These are phyloP conservation scores for Biston stratarius DNA, from an alignment of 2,888 invertebrate genomes.

Conservation along the genomic window DNA sequence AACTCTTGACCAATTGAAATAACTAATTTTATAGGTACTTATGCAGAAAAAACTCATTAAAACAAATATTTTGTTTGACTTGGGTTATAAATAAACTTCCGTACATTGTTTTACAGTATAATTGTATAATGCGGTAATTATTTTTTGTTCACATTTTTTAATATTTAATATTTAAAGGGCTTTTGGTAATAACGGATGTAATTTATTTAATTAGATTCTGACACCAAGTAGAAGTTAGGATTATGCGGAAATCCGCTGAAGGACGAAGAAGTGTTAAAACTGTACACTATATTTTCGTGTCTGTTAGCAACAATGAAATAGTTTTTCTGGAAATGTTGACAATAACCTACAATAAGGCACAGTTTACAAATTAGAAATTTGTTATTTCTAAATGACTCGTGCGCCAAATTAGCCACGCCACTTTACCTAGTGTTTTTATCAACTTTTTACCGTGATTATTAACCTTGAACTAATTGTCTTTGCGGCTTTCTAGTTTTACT, in stretches of 20 bases:
- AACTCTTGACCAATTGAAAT: too few relatives aligned
- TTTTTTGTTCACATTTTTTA: not conserved
- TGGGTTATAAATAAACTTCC: not conserved
- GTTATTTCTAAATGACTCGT: slow-evolving; percentile 66
- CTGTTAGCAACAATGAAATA: not conserved
- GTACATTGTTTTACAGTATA: slow-evolving; percentile 1
- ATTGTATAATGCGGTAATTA: not conserved
- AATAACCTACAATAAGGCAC: slow-evolving; percentile 40
- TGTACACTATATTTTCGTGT: slow-evolving; percentile 28
- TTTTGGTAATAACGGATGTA: not conserved
- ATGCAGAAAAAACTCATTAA: not conserved
- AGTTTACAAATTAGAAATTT: slow-evolving; percentile 30
- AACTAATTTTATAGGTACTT: not conserved
- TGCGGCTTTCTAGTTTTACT: slow-evolving; percentile 61
- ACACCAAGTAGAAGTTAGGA: too few relatives aligned
- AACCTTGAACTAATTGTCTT: slow-evolving; percentile 76
- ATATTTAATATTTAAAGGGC: not conserved
- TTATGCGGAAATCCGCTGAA: too few relatives aligned
- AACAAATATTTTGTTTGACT: not conserved
- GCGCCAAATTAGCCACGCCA: slow-evolving; percentile 65
- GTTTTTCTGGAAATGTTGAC: slow-evolving; percentile 11
- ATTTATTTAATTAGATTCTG: not conserved
- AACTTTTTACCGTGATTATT: slow-evolving; percentile 61
- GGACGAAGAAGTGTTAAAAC: too few relatives aligned
- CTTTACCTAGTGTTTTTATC: slow-evolving; percentile 65